phyloP scores from a whole-genome alignment of 2,888 invertebrate genomes.

The Magallana nippona region DNA sequence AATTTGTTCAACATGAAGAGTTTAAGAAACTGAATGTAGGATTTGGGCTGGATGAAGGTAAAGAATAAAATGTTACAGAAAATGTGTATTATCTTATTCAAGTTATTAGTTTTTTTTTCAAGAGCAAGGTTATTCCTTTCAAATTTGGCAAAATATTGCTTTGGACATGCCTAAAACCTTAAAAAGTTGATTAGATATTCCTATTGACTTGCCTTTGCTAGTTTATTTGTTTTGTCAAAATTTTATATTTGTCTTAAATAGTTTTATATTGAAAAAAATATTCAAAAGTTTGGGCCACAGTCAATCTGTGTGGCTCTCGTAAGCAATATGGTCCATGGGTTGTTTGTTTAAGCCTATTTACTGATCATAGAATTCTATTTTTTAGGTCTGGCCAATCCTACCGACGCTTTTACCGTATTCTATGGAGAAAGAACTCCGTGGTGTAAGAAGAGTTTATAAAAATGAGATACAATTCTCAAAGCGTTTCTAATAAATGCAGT shows the following conservation, averaged over 20 bases:
- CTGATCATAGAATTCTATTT: no score
- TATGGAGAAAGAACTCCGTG: slow-evolving; percentile 86
- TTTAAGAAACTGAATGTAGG: slow-evolving; percentile 90
- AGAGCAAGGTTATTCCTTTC: background rate
- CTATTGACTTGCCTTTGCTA: no score
- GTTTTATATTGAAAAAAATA: no score
- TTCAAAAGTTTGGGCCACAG: no score
- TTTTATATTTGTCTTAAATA: no score
- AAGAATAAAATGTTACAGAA: background rate
- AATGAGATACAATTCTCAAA: background rate
- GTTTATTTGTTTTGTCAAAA: no score
- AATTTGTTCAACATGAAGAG: slow-evolving; percentile 87
- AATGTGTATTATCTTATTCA: background rate
- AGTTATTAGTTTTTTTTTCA: background rate
- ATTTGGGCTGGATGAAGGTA: slow-evolving; percentile 92
- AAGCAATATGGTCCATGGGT: no score
- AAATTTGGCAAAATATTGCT: background rate
- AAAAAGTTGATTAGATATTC: no score
- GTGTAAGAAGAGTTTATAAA: slow-evolving; percentile 85
- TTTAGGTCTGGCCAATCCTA: slow-evolving; percentile 77
- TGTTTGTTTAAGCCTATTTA: no score
- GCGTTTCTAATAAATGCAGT: no score
- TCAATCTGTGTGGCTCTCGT: no score
- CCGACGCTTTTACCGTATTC: slow-evolving; percentile 79
- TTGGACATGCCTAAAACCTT: no score